Base-by-base conservation (phyloP, 2,797 vertebrate genomes). In the Macropus fuliginosus region DNA sequence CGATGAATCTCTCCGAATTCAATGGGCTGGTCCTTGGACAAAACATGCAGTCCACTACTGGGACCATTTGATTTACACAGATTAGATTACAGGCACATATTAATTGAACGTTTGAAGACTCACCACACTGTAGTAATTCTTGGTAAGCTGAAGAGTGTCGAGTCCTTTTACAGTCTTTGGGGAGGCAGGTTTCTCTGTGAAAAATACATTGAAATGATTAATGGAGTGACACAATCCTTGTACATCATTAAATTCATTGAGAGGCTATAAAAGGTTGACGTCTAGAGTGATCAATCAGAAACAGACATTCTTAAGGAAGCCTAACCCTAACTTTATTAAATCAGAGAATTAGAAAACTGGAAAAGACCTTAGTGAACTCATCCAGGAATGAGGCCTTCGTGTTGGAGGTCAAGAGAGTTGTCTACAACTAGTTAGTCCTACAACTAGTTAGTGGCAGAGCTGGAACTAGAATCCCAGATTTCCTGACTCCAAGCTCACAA, bases 111-210 rank as follows among this genome's bases (percentile, higher is more conserved):
- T 97, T 96, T 92, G 91, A 94, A 21, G 95, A 97, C 99, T 99
- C 98, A 99, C 99, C 99, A 99, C 99, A 93, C 98, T 99, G 98
- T 99, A 99, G 99, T 99, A 99, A 98, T 99, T 99, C 99, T 99
- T 99, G 87, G 99, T 99, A 98, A 99, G 98, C 95, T 99, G 99
- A 97, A 98, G 98, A 96, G 98, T 97, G 95, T 99, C 99, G 46
- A 99, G 99, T 93, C 98, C 99, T 98, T 99, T 99, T 95, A 99
- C 96, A 93, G 99, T 99, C 98, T 99, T 99, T 18, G 99, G 99
- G 96, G 99, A 99, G 91, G 99, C 98, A 11, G 99, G 99, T 98
- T 99, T 99, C 97, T 99, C 99, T 99, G 97, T 57, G 91, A 5
- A 97, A 98, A 97, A 96, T 91, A 97, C 56, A 90, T 92, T 56